phyloP scores from a whole-genome alignment of 1,140 invertebrate species.

The Caenorhabditis briggsae region DNA sequence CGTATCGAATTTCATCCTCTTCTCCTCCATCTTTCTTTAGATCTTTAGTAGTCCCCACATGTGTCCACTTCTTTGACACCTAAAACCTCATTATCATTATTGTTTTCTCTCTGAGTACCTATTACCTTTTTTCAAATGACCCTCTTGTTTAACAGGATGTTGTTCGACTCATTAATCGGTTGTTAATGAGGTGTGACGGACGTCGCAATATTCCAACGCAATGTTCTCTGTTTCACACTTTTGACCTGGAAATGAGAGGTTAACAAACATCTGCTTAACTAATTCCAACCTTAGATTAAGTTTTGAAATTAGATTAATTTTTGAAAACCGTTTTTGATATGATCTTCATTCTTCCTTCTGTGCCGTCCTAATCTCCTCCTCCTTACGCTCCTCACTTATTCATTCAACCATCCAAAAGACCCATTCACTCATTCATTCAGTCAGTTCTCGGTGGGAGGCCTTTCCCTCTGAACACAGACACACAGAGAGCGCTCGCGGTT shows the following conservation, averaged over 20 bases:
- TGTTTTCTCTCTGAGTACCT: slow-evolving; percentile 28
- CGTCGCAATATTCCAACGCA: background rate
- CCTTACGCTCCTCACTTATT: slow-evolving; percentile 49
- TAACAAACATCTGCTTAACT: background rate
- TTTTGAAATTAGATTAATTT: background rate
- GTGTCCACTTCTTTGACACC: slow-evolving; percentile 40
- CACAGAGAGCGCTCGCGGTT: slow-evolving; percentile 42
- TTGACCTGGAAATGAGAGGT: background rate
- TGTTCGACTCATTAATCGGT: background rate
- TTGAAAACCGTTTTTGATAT: slow-evolving; percentile 17
- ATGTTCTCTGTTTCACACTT: background rate
- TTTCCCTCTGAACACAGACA: slow-evolving; percentile 52
- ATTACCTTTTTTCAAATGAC: slow-evolving; percentile 35
- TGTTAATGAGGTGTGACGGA: slow-evolving; percentile 49
- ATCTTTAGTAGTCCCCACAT: slow-evolving; percentile 3
- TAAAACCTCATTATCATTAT: slow-evolving; percentile 28
- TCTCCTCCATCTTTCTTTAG: background rate
- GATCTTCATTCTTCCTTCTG: background rate
- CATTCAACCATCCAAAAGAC: slow-evolving; percentile 53
- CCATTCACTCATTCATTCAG: slow-evolving; percentile 55
- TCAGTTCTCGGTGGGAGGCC: slow-evolving; percentile 55
- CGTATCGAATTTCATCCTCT: slow-evolving; percentile 9
- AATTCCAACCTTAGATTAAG: background rate
- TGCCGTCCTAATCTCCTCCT: slow-evolving; percentile 46
- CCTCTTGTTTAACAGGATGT: slow-evolving; percentile 39